Percentiles rank a stretch among this genome's conserved stretches.
Conservation (phyloP, 2,113 vertebrate species). For the Lathamus discolor region DNA sequence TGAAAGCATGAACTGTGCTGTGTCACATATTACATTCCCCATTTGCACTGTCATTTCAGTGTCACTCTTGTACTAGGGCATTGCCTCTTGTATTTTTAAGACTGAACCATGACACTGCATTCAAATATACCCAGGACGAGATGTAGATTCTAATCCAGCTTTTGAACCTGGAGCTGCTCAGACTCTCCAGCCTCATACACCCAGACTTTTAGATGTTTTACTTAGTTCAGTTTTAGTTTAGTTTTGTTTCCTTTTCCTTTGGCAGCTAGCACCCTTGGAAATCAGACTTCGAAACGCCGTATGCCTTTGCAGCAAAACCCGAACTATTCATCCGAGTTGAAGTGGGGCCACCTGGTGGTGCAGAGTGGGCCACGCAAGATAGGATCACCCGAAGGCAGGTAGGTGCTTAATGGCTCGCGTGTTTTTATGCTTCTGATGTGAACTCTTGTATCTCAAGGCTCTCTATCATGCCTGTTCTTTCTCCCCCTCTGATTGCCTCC, state of each 20-base stretch:
- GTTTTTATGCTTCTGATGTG: neutral
- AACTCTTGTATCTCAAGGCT: neutral
- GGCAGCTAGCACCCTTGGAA: neutral
- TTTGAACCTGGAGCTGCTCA: neutral
- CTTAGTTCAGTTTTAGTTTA: neutral
- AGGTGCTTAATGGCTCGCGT: accelerated
- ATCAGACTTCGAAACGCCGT: accelerated
- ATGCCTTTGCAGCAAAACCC: accelerated
- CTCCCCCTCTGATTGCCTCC: neutral
- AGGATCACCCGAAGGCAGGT: accelerated
- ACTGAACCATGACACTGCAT: neutral
- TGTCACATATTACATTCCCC: neutral
- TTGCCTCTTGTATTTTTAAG: neutral
- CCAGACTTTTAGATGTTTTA: neutral
- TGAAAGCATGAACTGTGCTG: neutral
- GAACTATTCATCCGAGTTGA: neutral
- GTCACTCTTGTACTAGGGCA: accelerated
- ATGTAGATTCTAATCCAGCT: neutral
- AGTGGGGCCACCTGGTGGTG: conserved; percentile 27
- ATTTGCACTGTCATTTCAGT: neutral
- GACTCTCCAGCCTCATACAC: neutral
- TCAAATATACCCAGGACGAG: neutral
- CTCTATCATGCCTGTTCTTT: neutral
- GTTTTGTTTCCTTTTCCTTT: neutral
- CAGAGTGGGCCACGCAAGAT: neutral